A percentile compares a stretch with the other conserved stretches of the same genome.
phyloP scores from a whole-genome alignment of 1,140 invertebrate species.

The Drosophila orosa region DNA sequence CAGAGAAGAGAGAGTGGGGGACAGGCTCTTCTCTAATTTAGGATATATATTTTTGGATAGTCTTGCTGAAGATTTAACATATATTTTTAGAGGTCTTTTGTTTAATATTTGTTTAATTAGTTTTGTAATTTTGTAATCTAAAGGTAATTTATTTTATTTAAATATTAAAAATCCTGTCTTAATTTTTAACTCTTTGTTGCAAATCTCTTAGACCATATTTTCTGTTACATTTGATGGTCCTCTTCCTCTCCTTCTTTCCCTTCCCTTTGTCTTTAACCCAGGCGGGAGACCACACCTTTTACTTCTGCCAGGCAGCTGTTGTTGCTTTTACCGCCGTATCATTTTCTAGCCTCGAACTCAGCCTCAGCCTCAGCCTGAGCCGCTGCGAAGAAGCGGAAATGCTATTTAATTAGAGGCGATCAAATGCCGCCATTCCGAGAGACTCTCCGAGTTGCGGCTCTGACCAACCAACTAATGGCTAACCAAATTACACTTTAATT shows the following conservation, averaged over 20 bases:
- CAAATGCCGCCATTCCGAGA: conserved; percentile 65
- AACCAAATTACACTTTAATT: conserved; percentile 83
- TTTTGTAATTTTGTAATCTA: background rate
- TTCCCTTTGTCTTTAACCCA: conserved; percentile 12
- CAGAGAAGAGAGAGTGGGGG: background rate
- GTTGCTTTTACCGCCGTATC: conserved; percentile 46
- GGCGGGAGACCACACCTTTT: conserved; percentile 34
- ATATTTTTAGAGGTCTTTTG: background rate
- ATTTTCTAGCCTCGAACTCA: conserved; percentile 48
- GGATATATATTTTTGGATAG: background rate
- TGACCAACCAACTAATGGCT: conserved; percentile 66
- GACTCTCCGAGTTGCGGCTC: conserved; percentile 5
- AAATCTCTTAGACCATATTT: conserved; percentile 2
- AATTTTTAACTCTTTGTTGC: background rate
- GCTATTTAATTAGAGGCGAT: conserved; percentile 82
- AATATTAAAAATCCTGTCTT: background rate
- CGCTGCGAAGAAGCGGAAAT: conserved; percentile 67
- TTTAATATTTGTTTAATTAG: background rate
- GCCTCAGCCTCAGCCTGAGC: background rate
- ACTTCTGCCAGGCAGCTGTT: conserved; percentile 31
- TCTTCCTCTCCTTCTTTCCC: conserved; percentile 5
- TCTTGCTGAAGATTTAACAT: background rate
- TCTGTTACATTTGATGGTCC: conserved; percentile 18
- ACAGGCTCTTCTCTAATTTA: conserved; percentile 2
- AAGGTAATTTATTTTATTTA: background rate